phyloP scores from a whole-genome alignment of 2,113 vertebrate genomes.

The Gallinago undulata region DNA sequence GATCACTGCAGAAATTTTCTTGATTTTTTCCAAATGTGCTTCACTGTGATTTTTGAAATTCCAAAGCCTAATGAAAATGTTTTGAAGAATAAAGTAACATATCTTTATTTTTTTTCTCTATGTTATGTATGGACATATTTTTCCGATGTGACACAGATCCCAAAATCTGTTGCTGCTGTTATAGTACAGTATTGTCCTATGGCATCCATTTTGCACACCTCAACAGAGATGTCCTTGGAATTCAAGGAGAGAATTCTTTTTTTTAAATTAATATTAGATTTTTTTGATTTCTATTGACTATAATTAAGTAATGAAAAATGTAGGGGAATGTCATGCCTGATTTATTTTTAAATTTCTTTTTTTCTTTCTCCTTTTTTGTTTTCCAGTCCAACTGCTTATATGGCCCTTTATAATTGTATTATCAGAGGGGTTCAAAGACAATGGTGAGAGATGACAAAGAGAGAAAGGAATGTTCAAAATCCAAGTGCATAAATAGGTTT shows the following conservation, averaged over 20 bases:
- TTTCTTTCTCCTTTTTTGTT: neutral
- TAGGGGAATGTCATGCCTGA: neutral
- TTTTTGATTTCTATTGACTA: neutral
- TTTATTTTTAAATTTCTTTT: neutral
- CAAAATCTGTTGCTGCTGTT: neutral
- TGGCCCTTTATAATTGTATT: neutral
- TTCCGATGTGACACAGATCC: neutral
- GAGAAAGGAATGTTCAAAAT: constrained; percentile 44
- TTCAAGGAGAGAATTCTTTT: neutral
- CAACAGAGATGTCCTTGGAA: neutral
- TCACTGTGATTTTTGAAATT: neutral
- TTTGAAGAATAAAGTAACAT: neutral
- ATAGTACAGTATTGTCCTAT: neutral
- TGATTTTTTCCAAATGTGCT: neutral
- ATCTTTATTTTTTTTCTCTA: neutral
- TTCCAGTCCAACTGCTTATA: neutral
- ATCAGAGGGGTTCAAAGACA: neutral
- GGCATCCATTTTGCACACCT: neutral
- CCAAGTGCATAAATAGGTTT: neutral
- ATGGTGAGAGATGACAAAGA: constrained; percentile 18
- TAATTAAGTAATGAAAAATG: constrained; percentile 17
- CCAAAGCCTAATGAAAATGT: neutral
- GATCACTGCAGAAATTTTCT: neutral
- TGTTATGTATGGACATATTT: accelerated
- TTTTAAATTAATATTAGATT: neutral